phyloP scores from a whole-genome alignment of 2,113 vertebrate species.

The Copsychus sechellarum region DNA sequence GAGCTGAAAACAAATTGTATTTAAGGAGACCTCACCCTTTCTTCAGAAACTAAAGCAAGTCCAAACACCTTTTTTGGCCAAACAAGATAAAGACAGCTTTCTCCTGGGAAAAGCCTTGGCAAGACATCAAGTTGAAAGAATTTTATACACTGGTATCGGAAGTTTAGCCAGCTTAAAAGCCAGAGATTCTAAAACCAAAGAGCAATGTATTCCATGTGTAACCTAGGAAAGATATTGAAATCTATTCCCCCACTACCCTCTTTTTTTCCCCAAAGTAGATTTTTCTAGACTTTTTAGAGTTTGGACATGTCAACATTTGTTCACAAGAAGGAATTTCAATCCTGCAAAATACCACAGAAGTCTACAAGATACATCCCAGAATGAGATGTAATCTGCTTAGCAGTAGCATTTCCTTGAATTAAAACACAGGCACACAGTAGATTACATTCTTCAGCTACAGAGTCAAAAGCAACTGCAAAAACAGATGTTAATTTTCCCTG shows the following conservation, averaged over 20 bases:
- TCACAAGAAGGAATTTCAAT: background rate
- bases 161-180: background rate
- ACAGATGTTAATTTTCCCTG: background rate
- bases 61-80: slow-evolving; percentile 40
- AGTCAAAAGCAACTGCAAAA: background rate
- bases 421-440: background rate
- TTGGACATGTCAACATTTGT: background rate
- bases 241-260: background rate
- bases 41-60: slow-evolving; percentile 49
- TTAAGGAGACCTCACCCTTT: slow-evolving; percentile 34
- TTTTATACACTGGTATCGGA: background rate
- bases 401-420: background rate
- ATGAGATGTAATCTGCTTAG: background rate
- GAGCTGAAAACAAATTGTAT: background rate
- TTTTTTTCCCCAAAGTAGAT: background rate
- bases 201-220: background rate
- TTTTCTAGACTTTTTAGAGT: background rate
- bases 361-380: background rate
- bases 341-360: background rate
- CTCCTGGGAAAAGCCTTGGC: slow-evolving; percentile 6
- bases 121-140: background rate
- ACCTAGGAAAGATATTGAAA: background rate
- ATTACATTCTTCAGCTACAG: background rate
- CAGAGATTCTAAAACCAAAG: background rate
- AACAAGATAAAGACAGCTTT: slow-evolving; percentile 36